Conservation (phyloP, 1,140 invertebrate genomes). For the Drosophila pruinosa region DNA sequence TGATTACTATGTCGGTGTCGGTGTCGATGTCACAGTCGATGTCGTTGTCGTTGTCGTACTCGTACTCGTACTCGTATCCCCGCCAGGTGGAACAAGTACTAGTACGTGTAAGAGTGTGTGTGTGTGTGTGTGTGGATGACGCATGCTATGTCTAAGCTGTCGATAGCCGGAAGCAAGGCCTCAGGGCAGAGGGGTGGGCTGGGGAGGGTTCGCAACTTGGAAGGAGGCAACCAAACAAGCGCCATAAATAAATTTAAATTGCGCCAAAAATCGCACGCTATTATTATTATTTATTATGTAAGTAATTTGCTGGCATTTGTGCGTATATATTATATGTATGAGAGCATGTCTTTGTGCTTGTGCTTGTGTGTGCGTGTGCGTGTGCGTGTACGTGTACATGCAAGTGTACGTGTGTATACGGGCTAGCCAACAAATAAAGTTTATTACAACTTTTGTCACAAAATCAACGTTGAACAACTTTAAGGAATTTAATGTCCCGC, state of each 20-base stretch:
- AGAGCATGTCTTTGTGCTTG: not conserved
- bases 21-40: not conserved
- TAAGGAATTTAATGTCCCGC: slow-evolving; percentile 22
- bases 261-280: slow-evolving; percentile 77
- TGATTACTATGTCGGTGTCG: not conserved
- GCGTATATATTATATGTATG: not conserved
- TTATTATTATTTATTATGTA: slow-evolving; percentile 79
- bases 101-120: not conserved
- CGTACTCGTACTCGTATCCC: not conserved
- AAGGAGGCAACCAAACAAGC: slow-evolving; percentile 49
- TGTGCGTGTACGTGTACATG: slow-evolving; percentile 5
- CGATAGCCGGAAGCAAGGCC: slow-evolving; percentile 19
- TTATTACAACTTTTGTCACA: slow-evolving; percentile 70
- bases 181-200: not conserved
- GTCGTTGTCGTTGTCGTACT: not conserved
- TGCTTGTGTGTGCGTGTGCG: not conserved
- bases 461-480: slow-evolving; percentile 55
- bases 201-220: slow-evolving; percentile 37
- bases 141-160: slow-evolving; percentile 21
- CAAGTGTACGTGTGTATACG: not conserved
- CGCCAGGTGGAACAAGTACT: not conserved
- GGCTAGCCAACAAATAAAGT: slow-evolving; percentile 25
- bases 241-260: slow-evolving; percentile 78
- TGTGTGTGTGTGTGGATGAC: slow-evolving; percentile 5
- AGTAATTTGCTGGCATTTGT: slow-evolving; percentile 71